Base-by-base conservation (phyloP, 2,888 invertebrate genomes). In the Xestia c-nigrum region DNA sequence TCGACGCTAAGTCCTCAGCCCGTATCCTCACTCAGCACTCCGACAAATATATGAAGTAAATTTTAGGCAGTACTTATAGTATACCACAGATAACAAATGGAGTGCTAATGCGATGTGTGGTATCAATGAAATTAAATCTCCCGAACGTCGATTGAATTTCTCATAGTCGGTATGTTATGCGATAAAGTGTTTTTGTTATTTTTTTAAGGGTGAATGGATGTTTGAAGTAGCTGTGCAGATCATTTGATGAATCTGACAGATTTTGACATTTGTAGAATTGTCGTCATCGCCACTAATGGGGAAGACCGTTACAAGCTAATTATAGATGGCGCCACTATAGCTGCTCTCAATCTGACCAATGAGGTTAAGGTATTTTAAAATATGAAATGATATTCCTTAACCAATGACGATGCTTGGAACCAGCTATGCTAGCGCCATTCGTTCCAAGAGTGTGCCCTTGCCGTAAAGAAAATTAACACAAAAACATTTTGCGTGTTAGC, bases 1-100 rank as follows among this genome's bases (percentile, higher is more conserved):
- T 99, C 83, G 99, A 99, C 97, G 99, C 99, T 40, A 99, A 99
- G 95, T 98, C 99, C 52, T 99, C 99, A 0, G 99, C 99, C 0
- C 98, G 98, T 93, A 98, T 99, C 90, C 97, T 99, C 72, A 98
- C 98, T 0, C 98, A 99, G 91, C 98, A 99, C 91, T 98, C 98
- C 91, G 99, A 99, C 90, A 99, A 99, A 96, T 99, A 97, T 95
- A 99, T 99, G 99, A 98, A 98, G 97, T 99, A 97, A 96, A 71
- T 38, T 12, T 12, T 3, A 24, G 43, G 24, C 5, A 38, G 21
- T 24, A 59, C 46, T 38, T 7, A 7, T 19, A 65, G 16, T 59
- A 68, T 16, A 31, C 31, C 21, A 64, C 10, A 5, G 71, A 57
- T 14, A 16, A 65, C 38, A 0, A 69, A 73, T 76, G 59, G 59